Conservation (phyloP, 1,140 invertebrate genomes). For the Aphaenogaster rudis region DNA sequence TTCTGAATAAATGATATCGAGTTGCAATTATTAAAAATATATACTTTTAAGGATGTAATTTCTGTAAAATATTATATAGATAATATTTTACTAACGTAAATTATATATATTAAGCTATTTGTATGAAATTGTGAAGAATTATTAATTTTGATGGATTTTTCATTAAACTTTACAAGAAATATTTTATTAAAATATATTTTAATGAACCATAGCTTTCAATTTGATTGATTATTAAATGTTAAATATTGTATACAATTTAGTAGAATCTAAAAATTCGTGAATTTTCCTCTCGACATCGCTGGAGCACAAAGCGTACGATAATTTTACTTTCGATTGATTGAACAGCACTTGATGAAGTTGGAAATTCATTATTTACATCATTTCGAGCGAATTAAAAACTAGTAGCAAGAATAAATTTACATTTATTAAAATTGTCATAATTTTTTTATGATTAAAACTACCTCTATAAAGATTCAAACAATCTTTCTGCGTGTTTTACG, state of each 20-base stretch:
- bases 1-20: not conserved
- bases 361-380: conserved; percentile 30
- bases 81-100: not conserved
- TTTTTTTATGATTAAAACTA: conserved; percentile 13
- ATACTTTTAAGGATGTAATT: not conserved
- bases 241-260: not conserved
- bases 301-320: not conserved
- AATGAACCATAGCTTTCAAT: not conserved
- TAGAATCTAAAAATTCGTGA: not conserved
- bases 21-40: not conserved
- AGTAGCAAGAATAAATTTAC: conserved; percentile 3
- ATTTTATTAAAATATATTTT: conserved; percentile 32
- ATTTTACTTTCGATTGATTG: conserved; percentile 18
- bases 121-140: not conserved
- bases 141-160: not conserved
- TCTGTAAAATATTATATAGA: not conserved
- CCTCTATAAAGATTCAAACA: conserved; percentile 3
- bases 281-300: not conserved
- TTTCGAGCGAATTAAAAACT: conserved; percentile 10
- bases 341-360: conserved; percentile 1
- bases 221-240: conserved; percentile 27
- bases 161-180: not conserved
- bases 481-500: not conserved
- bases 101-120: not conserved
- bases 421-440: conserved; percentile 18